A percentile compares a stretch with the other conserved stretches of the same genome.
These are phyloP conservation scores for Sebastes itinus DNA, from an alignment of 2,797 vertebrate species.

Conservation along the genomic window DNA sequence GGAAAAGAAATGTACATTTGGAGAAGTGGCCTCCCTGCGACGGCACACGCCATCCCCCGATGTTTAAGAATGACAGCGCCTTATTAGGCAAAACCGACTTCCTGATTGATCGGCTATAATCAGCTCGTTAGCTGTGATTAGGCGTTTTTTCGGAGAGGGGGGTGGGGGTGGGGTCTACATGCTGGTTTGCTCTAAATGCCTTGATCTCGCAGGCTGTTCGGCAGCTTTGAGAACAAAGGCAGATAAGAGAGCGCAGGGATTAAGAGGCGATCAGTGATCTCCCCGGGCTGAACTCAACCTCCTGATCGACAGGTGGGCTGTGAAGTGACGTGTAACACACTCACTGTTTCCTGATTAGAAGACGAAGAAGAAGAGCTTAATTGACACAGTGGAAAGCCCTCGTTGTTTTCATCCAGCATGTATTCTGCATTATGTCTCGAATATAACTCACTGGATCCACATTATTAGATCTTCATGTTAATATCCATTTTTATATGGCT, in stretches of 20 bases:
- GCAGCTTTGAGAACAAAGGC: conserved; percentile 51
- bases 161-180: neutral
- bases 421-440: neutral
- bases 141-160: conserved; percentile 11
- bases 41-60: conserved; percentile 21
- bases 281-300: conserved; percentile 25
- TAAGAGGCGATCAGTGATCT: conserved; percentile 46
- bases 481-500: conserved; percentile 18
- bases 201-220: conserved; percentile 53
- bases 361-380: neutral
- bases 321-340: neutral
- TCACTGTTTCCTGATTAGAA: conserved; percentile 13
- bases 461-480: neutral
- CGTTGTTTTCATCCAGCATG: neutral
- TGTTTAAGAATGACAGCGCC: conserved; percentile 47
- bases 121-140: conserved; percentile 61
- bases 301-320: conserved; percentile 32
- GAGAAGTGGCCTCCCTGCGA: conserved; percentile 19
- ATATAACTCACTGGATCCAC: neutral
- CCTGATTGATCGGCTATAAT: conserved; percentile 74
- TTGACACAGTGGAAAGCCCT: neutral
- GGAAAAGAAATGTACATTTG: conserved; percentile 32
- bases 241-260: conserved; percentile 60
- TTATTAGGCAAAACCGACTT: conserved; percentile 42
- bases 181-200: conserved; percentile 31